Evolutionary conservation across 30 jellyfish, hydroid and myxozoan species (phyloP).

Genomic region (Turritopsis dohrnii): DNA sequence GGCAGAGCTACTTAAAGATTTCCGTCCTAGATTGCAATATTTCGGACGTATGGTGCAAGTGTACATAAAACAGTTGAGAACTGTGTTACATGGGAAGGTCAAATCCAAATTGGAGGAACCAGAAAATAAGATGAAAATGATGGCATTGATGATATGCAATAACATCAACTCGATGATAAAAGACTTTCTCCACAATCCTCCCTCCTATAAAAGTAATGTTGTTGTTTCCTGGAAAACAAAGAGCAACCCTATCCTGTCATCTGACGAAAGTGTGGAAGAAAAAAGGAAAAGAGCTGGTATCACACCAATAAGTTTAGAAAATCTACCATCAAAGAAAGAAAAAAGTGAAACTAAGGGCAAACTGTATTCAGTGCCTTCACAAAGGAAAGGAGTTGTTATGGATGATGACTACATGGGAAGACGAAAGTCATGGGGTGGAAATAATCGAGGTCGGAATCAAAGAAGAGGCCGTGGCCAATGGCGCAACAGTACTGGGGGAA

Average conservation of each 20-base stretch:
- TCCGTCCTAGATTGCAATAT: conserved; percentile 70
- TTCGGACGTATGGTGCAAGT: conserved; percentile 85
- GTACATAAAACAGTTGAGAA: conserved; percentile 67
- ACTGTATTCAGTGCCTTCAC: conserved; percentile 70
- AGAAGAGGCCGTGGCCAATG: conserved; percentile 28
- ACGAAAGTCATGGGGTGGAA: conserved; percentile 39
- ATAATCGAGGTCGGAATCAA: conserved; percentile 20
- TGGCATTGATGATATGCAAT: conserved; percentile 70
- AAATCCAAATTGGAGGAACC: conserved; percentile 68
- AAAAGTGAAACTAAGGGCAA: conserved; percentile 24
- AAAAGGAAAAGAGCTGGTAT: conserved; percentile 94
- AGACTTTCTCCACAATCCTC: conserved; percentile 96
- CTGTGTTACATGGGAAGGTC: conserved; percentile 63
- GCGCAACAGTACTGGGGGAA: conserved; percentile 57
- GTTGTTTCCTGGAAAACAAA: conserved; percentile 85
- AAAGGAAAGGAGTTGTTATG: conserved; percentile 59
- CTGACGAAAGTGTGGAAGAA: conserved; percentile 49
- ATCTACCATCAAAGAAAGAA: conserved; percentile 57
- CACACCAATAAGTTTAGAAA: conserved; percentile 85
- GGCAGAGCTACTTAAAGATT: conserved; percentile 67
- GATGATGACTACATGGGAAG: conserved; percentile 6
- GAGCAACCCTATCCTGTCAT: conserved; percentile 24
- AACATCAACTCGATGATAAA: conserved; percentile 65
- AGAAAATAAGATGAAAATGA: conserved; percentile 63
- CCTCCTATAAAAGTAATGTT: conserved; percentile 68